A percentile compares a stretch with the other conserved stretches of the same genome.
Conservation (phyloP, 2,113 vertebrate genomes). For the Leuciscus idus region DNA sequence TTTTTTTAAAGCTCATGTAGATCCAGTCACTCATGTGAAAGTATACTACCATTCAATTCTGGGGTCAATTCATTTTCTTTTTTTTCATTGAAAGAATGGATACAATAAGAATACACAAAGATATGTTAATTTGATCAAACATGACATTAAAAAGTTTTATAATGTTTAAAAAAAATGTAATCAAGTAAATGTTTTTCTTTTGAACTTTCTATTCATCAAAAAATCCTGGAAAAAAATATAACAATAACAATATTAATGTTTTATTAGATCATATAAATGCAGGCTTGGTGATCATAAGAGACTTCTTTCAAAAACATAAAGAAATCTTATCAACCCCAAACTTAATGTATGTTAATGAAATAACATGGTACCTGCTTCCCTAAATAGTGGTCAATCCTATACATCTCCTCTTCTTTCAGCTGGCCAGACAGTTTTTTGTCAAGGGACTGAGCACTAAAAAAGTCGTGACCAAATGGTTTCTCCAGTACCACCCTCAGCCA, state of each 20-base stretch:
- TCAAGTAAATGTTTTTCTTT: neutral
- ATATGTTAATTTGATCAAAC: neutral
- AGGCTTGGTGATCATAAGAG: neutral
- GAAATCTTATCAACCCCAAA: neutral
- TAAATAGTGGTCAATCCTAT: conserved; percentile 94
- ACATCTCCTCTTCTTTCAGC: conserved; percentile 94
- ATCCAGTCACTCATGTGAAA: neutral
- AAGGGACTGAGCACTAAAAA: conserved; percentile 83
- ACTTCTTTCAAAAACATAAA: neutral
- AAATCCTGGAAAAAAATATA: too few species aligned
- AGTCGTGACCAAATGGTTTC: conserved; percentile 95
- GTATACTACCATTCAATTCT: neutral
- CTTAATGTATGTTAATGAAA: neutral
- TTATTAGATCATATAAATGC: neutral
- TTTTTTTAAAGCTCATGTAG: neutral
- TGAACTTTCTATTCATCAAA: neutral
- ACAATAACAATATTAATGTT: neutral
- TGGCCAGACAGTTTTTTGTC: conserved; percentile 79
- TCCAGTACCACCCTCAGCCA: conserved; percentile 94
- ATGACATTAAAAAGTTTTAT: too few species aligned
- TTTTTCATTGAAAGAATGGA: neutral
- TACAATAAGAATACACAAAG: neutral
- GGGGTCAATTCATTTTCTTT: neutral
- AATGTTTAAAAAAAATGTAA: too few species aligned
- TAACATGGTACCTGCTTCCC: conserved; percentile 87